These are phyloP conservation scores for Pampusana beccarii DNA, from an alignment of 2,113 vertebrate species.

Conservation along the genomic window DNA sequence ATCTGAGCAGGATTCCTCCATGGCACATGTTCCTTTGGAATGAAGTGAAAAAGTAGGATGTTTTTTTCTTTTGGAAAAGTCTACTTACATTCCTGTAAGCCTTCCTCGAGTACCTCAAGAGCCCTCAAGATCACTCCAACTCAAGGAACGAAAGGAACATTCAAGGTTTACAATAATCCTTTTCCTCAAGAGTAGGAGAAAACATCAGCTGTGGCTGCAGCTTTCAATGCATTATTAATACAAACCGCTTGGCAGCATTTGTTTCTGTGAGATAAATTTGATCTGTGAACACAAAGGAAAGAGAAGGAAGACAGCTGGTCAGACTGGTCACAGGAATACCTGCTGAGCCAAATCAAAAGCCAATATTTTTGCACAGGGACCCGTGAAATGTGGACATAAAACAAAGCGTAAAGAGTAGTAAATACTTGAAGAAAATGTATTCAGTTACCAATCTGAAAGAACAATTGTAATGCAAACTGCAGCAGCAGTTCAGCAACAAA, in stretches of 20 bases:
- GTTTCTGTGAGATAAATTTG: constrained; percentile 21
- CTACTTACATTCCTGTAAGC: neutral
- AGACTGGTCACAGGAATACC: constrained; percentile 27
- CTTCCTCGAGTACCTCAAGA: neutral
- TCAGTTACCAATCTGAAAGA: neutral
- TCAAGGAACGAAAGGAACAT: neutral
- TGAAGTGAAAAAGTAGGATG: neutral
- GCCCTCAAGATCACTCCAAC: neutral
- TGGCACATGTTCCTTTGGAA: neutral
- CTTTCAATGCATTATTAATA: constrained; percentile 17
- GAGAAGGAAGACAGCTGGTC: constrained; percentile 32
- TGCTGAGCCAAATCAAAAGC: constrained; percentile 12
- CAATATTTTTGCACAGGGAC: constrained; percentile 4
- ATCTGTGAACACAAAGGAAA: neutral
- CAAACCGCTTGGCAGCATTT: neutral
- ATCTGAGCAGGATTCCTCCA: neutral
- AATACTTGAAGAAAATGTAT: constrained; percentile 3
- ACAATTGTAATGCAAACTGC: neutral
- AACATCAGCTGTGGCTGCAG: neutral
- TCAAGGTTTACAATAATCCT: neutral
- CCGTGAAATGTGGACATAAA: neutral
- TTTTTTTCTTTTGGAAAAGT: neutral
- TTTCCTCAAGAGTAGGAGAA: neutral
- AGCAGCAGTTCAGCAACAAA: neutral
- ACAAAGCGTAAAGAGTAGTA: neutral